These are phyloP conservation scores for Hylyphantes graminicola DNA, from an alignment of 1,140 invertebrate genomes.

Conservation along the genomic window DNA sequence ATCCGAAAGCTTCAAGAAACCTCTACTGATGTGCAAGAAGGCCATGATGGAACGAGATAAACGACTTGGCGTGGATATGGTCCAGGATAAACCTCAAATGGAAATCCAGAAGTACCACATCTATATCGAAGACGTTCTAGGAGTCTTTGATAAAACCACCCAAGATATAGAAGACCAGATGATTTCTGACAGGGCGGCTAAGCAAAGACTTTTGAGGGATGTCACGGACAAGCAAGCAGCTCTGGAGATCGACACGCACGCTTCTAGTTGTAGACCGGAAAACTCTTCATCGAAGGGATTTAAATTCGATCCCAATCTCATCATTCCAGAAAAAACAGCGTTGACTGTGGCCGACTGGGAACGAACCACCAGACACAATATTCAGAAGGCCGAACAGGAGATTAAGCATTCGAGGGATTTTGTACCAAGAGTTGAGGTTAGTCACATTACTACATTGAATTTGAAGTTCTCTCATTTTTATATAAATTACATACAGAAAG, in stretches of 20 bases:
- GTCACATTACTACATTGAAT: not conserved
- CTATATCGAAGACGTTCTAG: slow-evolving; percentile 4
- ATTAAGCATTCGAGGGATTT: slow-evolving; percentile 31
- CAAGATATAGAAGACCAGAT: slow-evolving; percentile 48
- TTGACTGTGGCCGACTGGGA: slow-evolving; percentile 49
- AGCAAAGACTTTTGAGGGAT: slow-evolving; percentile 49
- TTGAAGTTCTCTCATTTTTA: too few species aligned
- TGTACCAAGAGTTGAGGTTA: slow-evolving; percentile 34
- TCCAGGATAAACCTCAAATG: slow-evolving; percentile 39
- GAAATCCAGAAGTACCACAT: slow-evolving; percentile 37
- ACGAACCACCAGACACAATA: slow-evolving; percentile 36
- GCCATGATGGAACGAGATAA: slow-evolving; percentile 39
- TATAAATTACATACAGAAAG: too few species aligned
- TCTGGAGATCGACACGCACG: slow-evolving; percentile 46
- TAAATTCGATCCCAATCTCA: slow-evolving; percentile 34
- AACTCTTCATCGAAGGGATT: slow-evolving; percentile 17
- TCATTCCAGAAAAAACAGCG: slow-evolving; percentile 27
- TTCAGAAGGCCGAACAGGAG: slow-evolving; percentile 41
- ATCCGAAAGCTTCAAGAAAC: slow-evolving; percentile 20
- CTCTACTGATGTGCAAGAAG: slow-evolving; percentile 17
- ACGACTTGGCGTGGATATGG: slow-evolving; percentile 31
- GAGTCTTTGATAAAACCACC: slow-evolving; percentile 24
- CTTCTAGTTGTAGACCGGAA: slow-evolving; percentile 32
- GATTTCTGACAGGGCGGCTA: slow-evolving; percentile 39
- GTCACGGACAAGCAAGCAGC: slow-evolving; percentile 47